Evolutionary conservation across 2,888 invertebrate species (phyloP).

Genomic region (Lithophane socia): DNA sequence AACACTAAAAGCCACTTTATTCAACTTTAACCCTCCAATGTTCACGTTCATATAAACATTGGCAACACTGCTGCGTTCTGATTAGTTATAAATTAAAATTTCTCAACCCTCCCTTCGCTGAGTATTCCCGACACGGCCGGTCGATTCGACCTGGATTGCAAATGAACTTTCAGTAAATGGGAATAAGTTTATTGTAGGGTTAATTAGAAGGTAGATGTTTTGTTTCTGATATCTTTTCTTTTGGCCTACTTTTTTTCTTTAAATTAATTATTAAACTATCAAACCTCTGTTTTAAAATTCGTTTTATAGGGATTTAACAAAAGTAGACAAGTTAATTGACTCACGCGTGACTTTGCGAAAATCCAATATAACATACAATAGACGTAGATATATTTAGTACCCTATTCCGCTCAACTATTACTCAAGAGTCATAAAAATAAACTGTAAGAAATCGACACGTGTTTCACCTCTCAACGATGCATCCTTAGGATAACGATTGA

Average conservation of each 20-base stretch:
- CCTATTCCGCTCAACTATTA: no score
- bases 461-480: no score
- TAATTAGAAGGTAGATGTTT: slow-evolving; percentile 35
- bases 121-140: slow-evolving; percentile 67
- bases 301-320: not conserved
- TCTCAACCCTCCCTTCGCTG: slow-evolving; percentile 67
- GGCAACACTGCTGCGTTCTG: slow-evolving; percentile 62
- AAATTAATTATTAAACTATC: not conserved
- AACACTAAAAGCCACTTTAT: slow-evolving; percentile 46
- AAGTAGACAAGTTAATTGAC: not conserved
- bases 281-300: not conserved
- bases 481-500: no score
- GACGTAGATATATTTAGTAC: no score
- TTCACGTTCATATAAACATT: slow-evolving; percentile 61
- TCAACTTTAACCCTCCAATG: slow-evolving; percentile 48
- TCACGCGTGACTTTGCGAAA: no score
- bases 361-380: no score
- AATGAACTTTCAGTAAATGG: slow-evolving; percentile 56
- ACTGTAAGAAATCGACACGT: no score
- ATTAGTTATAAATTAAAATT: slow-evolving; percentile 76
- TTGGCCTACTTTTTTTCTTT: not conserved
- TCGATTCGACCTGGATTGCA: slow-evolving; percentile 69
- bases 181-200: slow-evolving; percentile 41
- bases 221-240: slow-evolving; percentile 22
- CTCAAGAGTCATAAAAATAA: no score